Evolutionary conservation across 2,888 invertebrate genomes (phyloP), one percentile per base, ranked within the genome.

Genomic region (Sinopyrophorus schimmeli): DNA sequence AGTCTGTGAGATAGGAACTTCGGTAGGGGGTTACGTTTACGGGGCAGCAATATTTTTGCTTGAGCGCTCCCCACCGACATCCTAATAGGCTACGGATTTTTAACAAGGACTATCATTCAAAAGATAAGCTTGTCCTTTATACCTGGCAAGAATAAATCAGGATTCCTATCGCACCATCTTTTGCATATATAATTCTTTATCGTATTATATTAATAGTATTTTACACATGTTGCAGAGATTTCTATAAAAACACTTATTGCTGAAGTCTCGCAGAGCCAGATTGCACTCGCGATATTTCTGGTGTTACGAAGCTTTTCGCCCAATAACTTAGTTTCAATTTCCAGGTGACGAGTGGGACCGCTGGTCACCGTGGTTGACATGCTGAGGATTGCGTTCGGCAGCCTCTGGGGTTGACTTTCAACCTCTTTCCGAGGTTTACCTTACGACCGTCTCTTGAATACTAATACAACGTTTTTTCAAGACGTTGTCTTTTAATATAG

Each of bases 41-140:
- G 32, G 42, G 39, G 40, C 41, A 44, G 55, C 53, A 50, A 42
- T 58, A 51, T 55, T 59, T 59, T 53, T 55, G 52, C 47, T 48
- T 51, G 51, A 50, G 44, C 41, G 44, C 53, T 59, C 54, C 55
- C 58, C 54, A 47, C 59, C 61, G 59, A 59, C 64, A 58, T 61
- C 61, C 62, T 67, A 67, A 68, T 65, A 67, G 65, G 67, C 61
- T 61, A 62, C 61, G 65, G 62, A 68, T 68, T 68, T 67, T 66
- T 68, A 69, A 69, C 67, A 66, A 67, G 66, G 65, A 65, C 61
- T 66, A 68, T 68, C 68, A 67, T 67, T 69, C 68, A 68, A 64
- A 62, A 66, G 67, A 68, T 68, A 69, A 68, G 65, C 64, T 62
- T 64, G 63, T 65, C 64, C 66, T 64, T 59, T 59, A 60, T 66